A percentile compares a stretch with the other conserved stretches of the same genome.
Evolutionary conservation across 2,888 invertebrate genomes (phyloP).

Genomic region (Laothoe populi): DNA sequence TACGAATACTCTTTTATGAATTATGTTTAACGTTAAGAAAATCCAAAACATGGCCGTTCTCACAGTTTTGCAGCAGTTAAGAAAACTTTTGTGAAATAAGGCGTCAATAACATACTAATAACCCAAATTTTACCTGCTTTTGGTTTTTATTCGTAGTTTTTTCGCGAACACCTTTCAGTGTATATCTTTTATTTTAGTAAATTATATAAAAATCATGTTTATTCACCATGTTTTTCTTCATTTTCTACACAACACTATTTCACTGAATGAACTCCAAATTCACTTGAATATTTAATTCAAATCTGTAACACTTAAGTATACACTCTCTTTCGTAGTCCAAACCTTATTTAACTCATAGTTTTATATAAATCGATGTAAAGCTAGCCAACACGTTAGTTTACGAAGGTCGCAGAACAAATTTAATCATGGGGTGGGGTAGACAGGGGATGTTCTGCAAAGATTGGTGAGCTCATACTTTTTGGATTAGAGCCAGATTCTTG

Average conservation of each 20-base stretch:
- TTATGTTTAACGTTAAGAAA: no score
- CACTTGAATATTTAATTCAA: not conserved
- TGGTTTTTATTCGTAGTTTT: no score
- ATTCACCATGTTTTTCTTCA: conserved; percentile 5
- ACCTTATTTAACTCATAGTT: not conserved
- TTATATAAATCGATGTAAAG: not conserved
- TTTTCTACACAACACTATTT: not conserved
- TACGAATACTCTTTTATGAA: no score
- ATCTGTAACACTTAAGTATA: no score
- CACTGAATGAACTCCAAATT: not conserved
- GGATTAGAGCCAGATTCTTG: not conserved
- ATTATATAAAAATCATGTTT: not conserved
- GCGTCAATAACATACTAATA: no score
- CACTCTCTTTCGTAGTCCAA: not conserved
- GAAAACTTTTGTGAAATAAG: no score
- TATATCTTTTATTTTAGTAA: not conserved
- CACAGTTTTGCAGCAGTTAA: no score
- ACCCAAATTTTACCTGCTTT: no score
- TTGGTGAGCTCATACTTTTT: not conserved
- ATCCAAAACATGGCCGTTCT: no score
- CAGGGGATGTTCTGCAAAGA: not conserved
- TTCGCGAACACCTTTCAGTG: no score
- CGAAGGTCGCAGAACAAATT: not conserved
- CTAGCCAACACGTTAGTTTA: not conserved
- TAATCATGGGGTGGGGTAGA: conserved; percentile 8